Evolutionary conservation across 2,888 invertebrate species (phyloP), one percentile per base, ranked within the genome.

Genomic region (Diachrysia chrysitis): DNA sequence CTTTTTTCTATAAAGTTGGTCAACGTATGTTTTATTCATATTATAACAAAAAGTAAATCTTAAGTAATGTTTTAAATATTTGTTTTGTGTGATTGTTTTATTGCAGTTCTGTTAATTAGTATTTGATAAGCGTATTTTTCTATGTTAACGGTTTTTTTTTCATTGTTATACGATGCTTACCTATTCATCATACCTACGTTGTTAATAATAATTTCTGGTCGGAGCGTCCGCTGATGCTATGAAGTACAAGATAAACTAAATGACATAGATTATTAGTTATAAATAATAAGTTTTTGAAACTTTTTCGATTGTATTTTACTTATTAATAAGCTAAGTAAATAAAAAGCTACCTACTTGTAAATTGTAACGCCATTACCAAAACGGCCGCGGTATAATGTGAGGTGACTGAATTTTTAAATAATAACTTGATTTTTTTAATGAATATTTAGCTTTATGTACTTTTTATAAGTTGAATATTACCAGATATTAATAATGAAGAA

Each of bases 71-170:
- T 14, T 1, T 17, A 54, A 10, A 5, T 3, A 4, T 42, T 32
- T 35, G 35, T 0, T n/a, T 14, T 55, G 12, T n/a, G 2, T 46
- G 29, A 32, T 37, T 17, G n/a, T 63, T 51, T 21, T 55, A 23
- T 10, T 19, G n/a, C 23, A 9, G 56, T 53, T n/a, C 5, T 32
- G 17, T 58, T 23, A 14, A 59, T 6, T 6, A 46, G 9, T 46
- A 37, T 55, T 63, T 53, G 14, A 25, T 25, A n/a, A 21, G 51
- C 17, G 53, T 56, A 55, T 60, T 61, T 62, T 56, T 74, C 46
- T 60, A 67, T 51, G 64, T 46, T 79, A 82, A 79, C 82, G 82
- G 79, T 72, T 79, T 82, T 81, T 46, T 76, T 66, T 70, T 75
- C 82, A 76, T 82, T 76, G 82, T 81, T 71, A 58, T 70, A 69